Evolutionary conservation across 2,888 invertebrate species (phyloP), one percentile per base, ranked within the genome.

Genomic region (Dioctria linearis): DNA sequence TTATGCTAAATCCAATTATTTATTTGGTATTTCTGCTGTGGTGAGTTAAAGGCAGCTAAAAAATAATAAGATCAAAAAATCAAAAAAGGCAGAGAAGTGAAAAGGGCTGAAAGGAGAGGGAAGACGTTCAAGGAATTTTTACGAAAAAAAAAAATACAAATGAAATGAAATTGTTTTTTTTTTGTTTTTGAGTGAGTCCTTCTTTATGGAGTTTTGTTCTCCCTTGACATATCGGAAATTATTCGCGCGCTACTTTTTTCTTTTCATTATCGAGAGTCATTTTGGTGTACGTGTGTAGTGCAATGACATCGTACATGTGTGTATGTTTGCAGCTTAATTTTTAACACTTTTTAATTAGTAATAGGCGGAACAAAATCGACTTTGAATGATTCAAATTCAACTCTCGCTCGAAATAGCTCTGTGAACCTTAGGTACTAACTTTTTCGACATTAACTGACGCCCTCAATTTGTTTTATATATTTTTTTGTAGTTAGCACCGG

Each of bases 1-100:
- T n/a, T 80, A 80, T 69, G 80, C 80, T 80, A 80, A 80, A 80
- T 78, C 80, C 80, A 80, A 80, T 80, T 80, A 80, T 80, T 80
- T 80, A 80, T 80, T 80, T 80, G 80, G 80, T 69, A 80, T 80
- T 80, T 78, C 76, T 78, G 43, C 67, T 65, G 66, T 65, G 66
- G 80, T 78, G 69, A 76, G 69, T 80, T 80, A 75, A 69, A 49
- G 61, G 71, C 59, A 61, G 59, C 57, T 54, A 71, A 79, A 79
- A 79, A 79, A 79, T 67, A 69, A 69, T 51, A 69, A 67, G 57
- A 67, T 59, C 67, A 79, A 59, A 67, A 69, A 67, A 67, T 69
- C 46, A 57, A 79, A 67, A 69, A 25, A 25, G 2, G 25, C 25
- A 25, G 2, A 76, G 61, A 46, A 61, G 49, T 3, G 46, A 54